Conservation (phyloP, 2,888 invertebrate genomes). For the Tetragonisca angustula region DNA sequence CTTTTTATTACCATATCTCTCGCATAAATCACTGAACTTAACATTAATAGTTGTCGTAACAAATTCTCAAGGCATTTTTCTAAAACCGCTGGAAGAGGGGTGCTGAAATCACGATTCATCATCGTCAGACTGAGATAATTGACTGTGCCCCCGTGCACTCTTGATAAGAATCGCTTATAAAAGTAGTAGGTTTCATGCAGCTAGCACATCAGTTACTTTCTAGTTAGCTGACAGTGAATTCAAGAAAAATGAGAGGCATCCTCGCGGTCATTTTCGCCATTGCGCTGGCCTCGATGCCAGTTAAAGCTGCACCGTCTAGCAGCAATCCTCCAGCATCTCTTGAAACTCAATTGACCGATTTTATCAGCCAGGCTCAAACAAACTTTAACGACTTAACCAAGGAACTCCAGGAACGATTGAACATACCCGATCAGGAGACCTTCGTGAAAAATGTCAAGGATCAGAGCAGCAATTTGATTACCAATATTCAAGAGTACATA, state of each 20-base stretch:
- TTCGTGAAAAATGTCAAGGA: constrained; percentile 73
- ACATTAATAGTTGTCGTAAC: background rate
- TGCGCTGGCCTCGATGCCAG: constrained; percentile 25
- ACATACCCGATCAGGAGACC: constrained; percentile 75
- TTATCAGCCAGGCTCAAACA: constrained; percentile 74
- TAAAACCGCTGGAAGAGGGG: background rate
- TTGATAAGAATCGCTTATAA: constrained; percentile 79
- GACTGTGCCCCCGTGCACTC: constrained; percentile 73
- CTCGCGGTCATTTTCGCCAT: constrained; percentile 43
- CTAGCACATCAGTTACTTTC: constrained; percentile 72
- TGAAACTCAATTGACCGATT: constrained; percentile 62
- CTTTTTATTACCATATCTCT: background rate
- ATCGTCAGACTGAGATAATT: constrained; percentile 61
- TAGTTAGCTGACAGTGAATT: constrained; percentile 39
- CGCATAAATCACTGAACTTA: background rate
- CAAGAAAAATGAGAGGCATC: constrained; percentile 67
- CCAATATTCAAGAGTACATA: constrained; percentile 74
- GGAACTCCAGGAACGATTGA: constrained; percentile 75
- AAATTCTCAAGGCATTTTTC: background rate
- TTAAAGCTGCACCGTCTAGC: constrained; percentile 45
- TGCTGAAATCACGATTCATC: constrained; percentile 13
- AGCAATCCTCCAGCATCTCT: constrained; percentile 32
- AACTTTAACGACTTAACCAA: constrained; percentile 73
- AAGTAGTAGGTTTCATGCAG: constrained; percentile 60
- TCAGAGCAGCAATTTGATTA: constrained; percentile 73